Conservation (phyloP, 2,888 invertebrate species). For the Polydrusus tereticollis region DNA sequence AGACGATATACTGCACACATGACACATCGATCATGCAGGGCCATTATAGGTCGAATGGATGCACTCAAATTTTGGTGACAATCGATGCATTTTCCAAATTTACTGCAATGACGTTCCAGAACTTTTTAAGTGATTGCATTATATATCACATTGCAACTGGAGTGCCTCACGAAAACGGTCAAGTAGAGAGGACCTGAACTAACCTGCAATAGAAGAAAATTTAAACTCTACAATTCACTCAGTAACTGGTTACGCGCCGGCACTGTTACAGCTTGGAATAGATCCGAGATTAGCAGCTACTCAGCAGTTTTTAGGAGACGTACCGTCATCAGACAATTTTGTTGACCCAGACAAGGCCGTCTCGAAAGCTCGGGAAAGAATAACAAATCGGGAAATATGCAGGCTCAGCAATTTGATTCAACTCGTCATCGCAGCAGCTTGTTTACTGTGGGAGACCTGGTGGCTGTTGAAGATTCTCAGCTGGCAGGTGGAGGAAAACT, state of each 20-base stretch:
- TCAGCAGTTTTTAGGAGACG: too few species aligned
- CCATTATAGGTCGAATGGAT: conserved; percentile 47
- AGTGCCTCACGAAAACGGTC: conserved; percentile 31
- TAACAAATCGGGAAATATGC: conserved; percentile 1
- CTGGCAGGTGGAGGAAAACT: conserved; percentile 49
- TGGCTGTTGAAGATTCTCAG: conserved; percentile 49
- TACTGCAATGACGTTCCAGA: conserved; percentile 28
- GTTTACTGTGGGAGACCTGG: conserved; percentile 19
- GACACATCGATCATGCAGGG: conserved; percentile 54
- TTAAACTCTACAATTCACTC: too few species aligned
- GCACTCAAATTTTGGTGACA: conserved; percentile 50
- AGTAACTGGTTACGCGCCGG: neutral
- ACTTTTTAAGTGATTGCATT: neutral
- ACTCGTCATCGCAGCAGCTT: conserved; percentile 1
- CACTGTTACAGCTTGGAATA: conserved; percentile 5
- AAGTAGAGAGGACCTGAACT: conserved; percentile 41
- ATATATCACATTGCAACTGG: conserved; percentile 41
- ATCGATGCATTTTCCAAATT: conserved; percentile 42
- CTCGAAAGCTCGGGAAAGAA: too few species aligned
- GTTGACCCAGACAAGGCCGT: too few species aligned
- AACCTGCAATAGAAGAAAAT: neutral
- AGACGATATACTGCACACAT: conserved; percentile 44
- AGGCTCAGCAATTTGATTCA: conserved; percentile 22
- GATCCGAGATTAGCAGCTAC: too few species aligned
- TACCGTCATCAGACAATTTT: too few species aligned